Conservation (phyloP, 1,140 invertebrate species). For the Microplitis mediator region DNA sequence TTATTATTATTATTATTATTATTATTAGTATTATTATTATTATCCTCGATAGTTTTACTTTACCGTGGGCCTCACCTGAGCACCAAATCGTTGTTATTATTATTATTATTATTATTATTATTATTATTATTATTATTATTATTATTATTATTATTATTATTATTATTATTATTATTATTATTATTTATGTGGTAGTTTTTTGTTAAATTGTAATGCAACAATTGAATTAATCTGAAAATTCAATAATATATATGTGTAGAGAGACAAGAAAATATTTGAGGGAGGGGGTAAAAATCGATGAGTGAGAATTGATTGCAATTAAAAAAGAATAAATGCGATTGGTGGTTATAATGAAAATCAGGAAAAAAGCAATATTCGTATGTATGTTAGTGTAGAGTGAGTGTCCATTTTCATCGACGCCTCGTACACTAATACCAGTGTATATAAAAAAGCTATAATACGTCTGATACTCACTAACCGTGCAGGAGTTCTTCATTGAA, state of each 20-base stretch:
- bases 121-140: too few relatives aligned
- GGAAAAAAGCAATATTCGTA: constrained; percentile 32
- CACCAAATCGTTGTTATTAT: too few relatives aligned
- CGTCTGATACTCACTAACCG: neutral
- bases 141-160: too few relatives aligned
- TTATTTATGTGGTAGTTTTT: neutral
- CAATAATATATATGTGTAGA: neutral
- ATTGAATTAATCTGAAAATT: neutral
- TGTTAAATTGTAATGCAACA: neutral
- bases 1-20: too few relatives aligned
- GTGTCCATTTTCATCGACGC: constrained; percentile 27
- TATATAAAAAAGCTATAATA: neutral
- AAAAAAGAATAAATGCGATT: constrained; percentile 10
- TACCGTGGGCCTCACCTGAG: too few relatives aligned
- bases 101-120: too few relatives aligned
- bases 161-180: neutral
- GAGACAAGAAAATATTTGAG: neutral
- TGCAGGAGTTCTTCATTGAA: neutral
- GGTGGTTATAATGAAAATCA: constrained; percentile 21
- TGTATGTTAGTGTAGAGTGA: neutral
- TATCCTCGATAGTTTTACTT: too few relatives aligned
- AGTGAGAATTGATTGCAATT: constrained; percentile 20
- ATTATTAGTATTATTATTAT: too few relatives aligned
- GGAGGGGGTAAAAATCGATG: neutral
- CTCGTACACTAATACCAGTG: neutral